phyloP scores from a whole-genome alignment of 2,113 vertebrate species.

The Cynocephalus volans region DNA sequence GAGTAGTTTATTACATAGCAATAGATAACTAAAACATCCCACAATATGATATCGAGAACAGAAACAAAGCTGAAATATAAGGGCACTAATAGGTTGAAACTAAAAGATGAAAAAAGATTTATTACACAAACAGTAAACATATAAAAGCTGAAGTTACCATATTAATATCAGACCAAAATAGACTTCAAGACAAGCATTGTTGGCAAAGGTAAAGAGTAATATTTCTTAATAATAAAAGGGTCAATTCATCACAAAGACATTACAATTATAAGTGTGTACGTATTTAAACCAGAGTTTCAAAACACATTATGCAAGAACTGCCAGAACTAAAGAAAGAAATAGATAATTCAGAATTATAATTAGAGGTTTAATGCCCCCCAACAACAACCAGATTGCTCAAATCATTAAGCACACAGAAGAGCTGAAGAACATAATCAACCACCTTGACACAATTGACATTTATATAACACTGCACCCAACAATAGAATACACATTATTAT shows the following conservation, averaged over 20 bases:
- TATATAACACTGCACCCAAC: background rate
- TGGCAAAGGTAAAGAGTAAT: background rate
- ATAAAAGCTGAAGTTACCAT: background rate
- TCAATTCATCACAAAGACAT: background rate
- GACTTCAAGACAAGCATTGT: background rate
- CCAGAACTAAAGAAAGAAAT: slow-evolving; percentile 38
- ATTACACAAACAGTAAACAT: background rate
- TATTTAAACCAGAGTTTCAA: slow-evolving; percentile 51
- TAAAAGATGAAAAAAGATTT: background rate
- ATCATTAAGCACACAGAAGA: slow-evolving; percentile 19
- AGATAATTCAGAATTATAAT: slow-evolving; percentile 30
- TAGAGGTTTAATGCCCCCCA: background rate
- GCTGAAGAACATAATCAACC: background rate
- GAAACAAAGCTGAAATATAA: slow-evolving; percentile 16
- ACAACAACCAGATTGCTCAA: background rate
- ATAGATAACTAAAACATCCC: background rate
- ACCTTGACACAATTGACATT: background rate
- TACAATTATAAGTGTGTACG: background rate
- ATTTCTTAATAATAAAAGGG: background rate
- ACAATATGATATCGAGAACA: background rate
- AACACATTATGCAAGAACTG: slow-evolving; percentile 34
- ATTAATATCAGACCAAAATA: slow-evolving; percentile 30
- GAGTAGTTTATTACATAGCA: background rate
- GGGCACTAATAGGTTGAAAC: background rate
- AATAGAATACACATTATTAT: slow-evolving; percentile 4